Evolutionary conservation across 2,113 vertebrate species (phyloP).

Genomic region (Oreochromis aureus): DNA sequence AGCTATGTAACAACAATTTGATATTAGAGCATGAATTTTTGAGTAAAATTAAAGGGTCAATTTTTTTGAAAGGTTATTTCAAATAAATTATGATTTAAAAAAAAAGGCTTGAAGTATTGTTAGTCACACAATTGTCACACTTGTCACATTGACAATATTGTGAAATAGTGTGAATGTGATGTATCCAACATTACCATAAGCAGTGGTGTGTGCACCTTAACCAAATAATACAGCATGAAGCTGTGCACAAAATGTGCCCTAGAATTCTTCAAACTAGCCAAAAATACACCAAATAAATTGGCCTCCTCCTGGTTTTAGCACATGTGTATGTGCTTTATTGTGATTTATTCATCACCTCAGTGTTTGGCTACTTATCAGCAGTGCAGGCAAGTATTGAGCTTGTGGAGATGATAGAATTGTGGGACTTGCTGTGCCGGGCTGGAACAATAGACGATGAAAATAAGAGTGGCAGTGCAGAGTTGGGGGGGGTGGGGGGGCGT

Average conservation of each 20-base stretch:
- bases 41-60: not conserved
- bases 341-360: constrained; percentile 40
- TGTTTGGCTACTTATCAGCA: constrained; percentile 41
- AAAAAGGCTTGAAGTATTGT: not conserved
- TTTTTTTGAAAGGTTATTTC: not conserved
- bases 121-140: not conserved
- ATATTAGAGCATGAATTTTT: not conserved
- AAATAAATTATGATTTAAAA: not conserved
- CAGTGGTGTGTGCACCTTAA: not conserved
- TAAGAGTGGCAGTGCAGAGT: constrained; percentile 28
- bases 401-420: constrained; percentile 29
- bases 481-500: not conserved
- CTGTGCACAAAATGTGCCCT: not conserved
- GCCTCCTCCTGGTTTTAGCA: not conserved
- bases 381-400: constrained; percentile 28
- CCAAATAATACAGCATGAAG: not conserved
- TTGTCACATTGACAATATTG: not conserved
- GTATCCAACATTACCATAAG: not conserved
- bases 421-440: constrained; percentile 5
- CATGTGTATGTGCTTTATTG: not conserved
- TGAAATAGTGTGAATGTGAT: not conserved
- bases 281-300: not conserved
- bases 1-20: not conserved
- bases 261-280: not conserved
- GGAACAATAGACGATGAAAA: constrained; percentile 51